Evolutionary conservation across 2,113 vertebrate genomes (phyloP).

Genomic region (Notothenia rossii): DNA sequence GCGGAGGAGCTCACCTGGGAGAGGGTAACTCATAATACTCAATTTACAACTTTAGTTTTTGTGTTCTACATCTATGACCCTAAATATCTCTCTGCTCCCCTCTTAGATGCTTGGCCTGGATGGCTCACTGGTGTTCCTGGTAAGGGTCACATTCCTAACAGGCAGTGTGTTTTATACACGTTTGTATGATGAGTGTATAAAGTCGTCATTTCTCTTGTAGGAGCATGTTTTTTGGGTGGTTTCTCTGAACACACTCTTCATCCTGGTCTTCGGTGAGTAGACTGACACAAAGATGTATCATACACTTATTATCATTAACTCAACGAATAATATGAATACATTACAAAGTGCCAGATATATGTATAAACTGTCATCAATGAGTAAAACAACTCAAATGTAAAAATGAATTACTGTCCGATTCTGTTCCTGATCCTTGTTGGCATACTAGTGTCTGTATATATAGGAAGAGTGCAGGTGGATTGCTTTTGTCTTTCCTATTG

Average conservation of each 20-base stretch:
- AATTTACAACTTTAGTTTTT: background rate
- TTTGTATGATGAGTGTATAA: background rate
- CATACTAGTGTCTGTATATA: too few species aligned
- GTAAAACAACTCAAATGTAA: too few species aligned
- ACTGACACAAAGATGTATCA: background rate
- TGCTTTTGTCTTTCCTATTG: background rate
- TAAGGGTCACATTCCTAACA: conserved; percentile 68
- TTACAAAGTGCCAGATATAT: too few species aligned
- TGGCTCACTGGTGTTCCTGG: conserved; percentile 97
- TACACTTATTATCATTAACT: too few species aligned
- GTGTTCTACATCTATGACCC: background rate
- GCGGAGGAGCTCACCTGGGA: conserved; percentile 99
- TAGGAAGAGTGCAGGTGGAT: background rate
- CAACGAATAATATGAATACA: too few species aligned
- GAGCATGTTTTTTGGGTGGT: conserved; percentile 99
- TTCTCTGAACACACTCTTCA: conserved; percentile 98
- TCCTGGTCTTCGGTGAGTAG: conserved; percentile 96
- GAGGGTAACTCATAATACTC: conserved; percentile 83
- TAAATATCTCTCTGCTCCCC: background rate
- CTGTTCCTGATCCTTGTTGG: too few species aligned
- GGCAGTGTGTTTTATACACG: background rate
- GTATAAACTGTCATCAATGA: too few species aligned
- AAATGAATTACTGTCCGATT: too few species aligned
- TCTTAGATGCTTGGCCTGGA: conserved; percentile 97
- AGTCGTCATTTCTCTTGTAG: conserved; percentile 75